phyloP scores from a whole-genome alignment of 2,888 invertebrate genomes.

The Phragmatobia fuliginosa region DNA sequence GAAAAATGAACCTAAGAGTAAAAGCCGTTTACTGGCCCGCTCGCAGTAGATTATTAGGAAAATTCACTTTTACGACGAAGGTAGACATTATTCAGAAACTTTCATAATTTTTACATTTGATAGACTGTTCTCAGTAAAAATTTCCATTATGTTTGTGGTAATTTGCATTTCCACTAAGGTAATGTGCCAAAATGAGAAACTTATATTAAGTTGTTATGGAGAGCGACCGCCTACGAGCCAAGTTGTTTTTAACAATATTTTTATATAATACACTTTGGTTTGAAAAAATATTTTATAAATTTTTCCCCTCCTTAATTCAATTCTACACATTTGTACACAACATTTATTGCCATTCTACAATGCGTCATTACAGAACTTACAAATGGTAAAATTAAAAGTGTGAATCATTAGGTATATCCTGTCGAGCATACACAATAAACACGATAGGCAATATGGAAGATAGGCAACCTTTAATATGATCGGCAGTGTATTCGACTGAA shows the following conservation, averaged over 20 bases:
- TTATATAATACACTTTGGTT: too few species aligned
- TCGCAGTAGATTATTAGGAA: constrained; percentile 33
- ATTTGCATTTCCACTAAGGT: not conserved
- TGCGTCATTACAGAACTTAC: too few species aligned
- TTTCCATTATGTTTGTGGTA: not conserved
- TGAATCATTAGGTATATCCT: too few species aligned
- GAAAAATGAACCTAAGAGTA: constrained; percentile 54
- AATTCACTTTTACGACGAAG: constrained; percentile 42
- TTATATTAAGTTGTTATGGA: not conserved
- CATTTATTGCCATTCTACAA: too few species aligned
- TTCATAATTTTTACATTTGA: not conserved
- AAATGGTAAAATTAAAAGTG: too few species aligned
- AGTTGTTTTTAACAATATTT: not conserved
- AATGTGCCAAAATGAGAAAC: not conserved
- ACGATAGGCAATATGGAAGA: too few species aligned
- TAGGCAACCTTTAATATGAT: too few species aligned
- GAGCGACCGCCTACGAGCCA: not conserved
- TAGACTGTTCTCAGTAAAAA: not conserved
- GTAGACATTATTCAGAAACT: constrained; percentile 28
- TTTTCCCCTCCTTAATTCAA: too few species aligned
- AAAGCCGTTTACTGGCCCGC: constrained; percentile 45
- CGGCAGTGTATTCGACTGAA: too few species aligned
- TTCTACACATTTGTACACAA: too few species aligned
- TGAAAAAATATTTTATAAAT: too few species aligned
- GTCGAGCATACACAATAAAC: too few species aligned